Conservation (phyloP, 2,888 invertebrate genomes). For the Koerneria pararmatus region DNA sequence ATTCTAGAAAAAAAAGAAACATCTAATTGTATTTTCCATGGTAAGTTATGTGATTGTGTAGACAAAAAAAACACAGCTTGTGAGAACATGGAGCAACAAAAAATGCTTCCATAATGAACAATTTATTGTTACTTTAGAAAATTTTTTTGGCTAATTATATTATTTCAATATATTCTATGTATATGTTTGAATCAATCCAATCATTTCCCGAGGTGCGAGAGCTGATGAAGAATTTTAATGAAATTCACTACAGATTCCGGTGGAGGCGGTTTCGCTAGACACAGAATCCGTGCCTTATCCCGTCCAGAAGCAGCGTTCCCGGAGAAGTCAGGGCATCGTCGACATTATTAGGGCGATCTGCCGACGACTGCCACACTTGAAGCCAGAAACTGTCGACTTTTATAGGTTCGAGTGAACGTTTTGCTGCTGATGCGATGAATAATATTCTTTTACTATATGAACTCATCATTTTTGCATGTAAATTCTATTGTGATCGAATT, state of each 20-base stretch:
- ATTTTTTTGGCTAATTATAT: too few species aligned
- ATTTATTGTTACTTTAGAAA: too few species aligned
- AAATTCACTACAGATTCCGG: conserved; percentile 13
- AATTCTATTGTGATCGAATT: neutral
- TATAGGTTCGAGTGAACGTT: conserved; percentile 38
- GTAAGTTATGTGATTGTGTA: too few species aligned
- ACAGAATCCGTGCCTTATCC: conserved; percentile 8
- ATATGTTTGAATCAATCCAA: too few species aligned
- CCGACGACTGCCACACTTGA: conserved; percentile 19
- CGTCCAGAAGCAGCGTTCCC: conserved; percentile 21
- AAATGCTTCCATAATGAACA: too few species aligned
- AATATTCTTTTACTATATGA: too few species aligned
- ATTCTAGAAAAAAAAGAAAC: too few species aligned
- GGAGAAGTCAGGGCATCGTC: conserved; percentile 26
- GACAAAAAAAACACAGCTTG: too few species aligned
- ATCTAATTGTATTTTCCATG: too few species aligned
- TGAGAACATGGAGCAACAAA: too few species aligned
- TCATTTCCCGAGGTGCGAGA: too few species aligned
- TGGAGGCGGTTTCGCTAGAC: conserved; percentile 14
- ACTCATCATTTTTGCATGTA: neutral
- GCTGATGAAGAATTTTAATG: neutral
- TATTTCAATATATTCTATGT: too few species aligned
- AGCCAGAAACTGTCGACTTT: conserved; percentile 57
- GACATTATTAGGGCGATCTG: conserved; percentile 27
- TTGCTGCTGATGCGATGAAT: neutral